phyloP scores from a whole-genome alignment of 2,113 vertebrate species.

The Ivindomyrus marchei region DNA sequence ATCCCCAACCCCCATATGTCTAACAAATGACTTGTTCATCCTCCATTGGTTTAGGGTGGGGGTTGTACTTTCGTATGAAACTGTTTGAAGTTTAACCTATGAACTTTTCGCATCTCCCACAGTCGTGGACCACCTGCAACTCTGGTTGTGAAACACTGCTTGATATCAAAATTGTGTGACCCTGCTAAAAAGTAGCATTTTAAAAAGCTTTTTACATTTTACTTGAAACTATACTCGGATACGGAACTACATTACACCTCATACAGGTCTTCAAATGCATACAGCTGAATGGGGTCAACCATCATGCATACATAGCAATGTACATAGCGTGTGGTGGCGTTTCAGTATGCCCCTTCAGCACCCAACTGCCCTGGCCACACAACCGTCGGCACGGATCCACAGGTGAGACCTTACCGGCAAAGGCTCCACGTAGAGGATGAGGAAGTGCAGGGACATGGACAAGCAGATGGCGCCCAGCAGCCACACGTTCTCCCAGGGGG shows the following conservation, averaged over 20 bases:
- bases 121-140: neutral
- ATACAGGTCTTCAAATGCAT: too few species aligned
- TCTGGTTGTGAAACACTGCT: too few species aligned
- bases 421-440: constrained; percentile 97
- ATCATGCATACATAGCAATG: neutral
- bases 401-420: constrained; percentile 71
- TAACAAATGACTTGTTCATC: neutral
- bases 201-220: too few species aligned
- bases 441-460: constrained; percentile 98
- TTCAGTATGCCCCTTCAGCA: neutral
- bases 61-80: neutral
- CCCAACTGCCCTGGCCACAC: neutral
- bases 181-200: too few species aligned
- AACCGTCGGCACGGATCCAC: neutral
- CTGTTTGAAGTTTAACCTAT: neutral
- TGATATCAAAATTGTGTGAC: neutral
- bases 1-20: neutral
- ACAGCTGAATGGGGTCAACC: neutral
- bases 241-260: too few species aligned
- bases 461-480: constrained; percentile 96
- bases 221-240: too few species aligned
- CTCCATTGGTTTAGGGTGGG: neutral
- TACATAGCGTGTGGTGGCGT: neutral
- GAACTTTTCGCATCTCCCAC: too few species aligned
- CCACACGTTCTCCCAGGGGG: constrained; percentile 98